Conservation (phyloP, 2,888 invertebrate species). For the Ophion obscuratus region DNA sequence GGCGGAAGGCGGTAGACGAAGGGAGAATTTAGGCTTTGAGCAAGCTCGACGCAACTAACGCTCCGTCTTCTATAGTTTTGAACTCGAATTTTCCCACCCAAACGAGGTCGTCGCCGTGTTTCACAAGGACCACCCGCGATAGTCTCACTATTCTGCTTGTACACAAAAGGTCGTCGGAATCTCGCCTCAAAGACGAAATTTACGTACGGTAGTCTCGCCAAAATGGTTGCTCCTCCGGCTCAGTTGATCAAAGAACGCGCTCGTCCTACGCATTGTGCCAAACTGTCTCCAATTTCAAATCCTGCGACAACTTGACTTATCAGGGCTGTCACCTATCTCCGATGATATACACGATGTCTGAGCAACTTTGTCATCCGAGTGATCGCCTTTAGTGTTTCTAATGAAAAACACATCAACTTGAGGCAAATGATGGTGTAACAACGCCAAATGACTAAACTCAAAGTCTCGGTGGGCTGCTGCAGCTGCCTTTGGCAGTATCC, state of each 20-base stretch:
- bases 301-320: slow-evolving; percentile 13
- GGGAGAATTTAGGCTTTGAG: slow-evolving; percentile 22
- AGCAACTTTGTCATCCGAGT: neutral
- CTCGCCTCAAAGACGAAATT: slow-evolving; percentile 27
- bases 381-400: neutral
- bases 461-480: neutral
- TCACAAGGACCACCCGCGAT: slow-evolving; percentile 20
- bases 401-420: neutral
- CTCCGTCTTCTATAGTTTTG: slow-evolving; percentile 37
- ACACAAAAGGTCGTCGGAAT: slow-evolving; percentile 17
- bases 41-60: slow-evolving; percentile 25
- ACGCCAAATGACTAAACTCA: neutral
- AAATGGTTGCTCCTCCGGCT: slow-evolving; percentile 25
- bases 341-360: neutral
- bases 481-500: neutral
- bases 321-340: slow-evolving; percentile 11
- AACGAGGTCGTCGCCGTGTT: slow-evolving; percentile 46
- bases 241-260: slow-evolving; percentile 55
- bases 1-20: slow-evolving; percentile 16
- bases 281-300: slow-evolving; percentile 27
- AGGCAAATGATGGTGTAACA: neutral
- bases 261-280: slow-evolving; percentile 14
- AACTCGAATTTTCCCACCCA: slow-evolving; percentile 60
- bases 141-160: slow-evolving; percentile 29
- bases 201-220: slow-evolving; percentile 19